phyloP scores from a whole-genome alignment of 2,113 vertebrate species.

The Ardeotis arabs region DNA sequence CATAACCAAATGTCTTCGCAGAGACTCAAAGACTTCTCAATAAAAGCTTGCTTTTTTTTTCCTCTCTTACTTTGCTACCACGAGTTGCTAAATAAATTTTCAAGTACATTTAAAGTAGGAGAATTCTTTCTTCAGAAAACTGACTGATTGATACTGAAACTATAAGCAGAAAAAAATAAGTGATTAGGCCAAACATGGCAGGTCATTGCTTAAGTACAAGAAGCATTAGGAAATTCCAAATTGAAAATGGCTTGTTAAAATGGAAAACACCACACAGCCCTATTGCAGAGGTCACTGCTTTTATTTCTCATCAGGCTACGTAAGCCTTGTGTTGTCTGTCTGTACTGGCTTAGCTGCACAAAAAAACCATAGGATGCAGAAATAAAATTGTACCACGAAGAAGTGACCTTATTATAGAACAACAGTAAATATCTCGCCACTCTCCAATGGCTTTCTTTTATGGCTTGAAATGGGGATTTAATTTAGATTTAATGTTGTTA shows the following conservation, averaged over 20 bases:
- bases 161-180: neutral
- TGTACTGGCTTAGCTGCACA: neutral
- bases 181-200: neutral
- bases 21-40: neutral
- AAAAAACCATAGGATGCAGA: neutral
- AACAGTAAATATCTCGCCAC: neutral
- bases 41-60: neutral
- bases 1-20: neutral
- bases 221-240: neutral
- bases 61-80: neutral
- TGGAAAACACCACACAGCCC: neutral
- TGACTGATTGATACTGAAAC: neutral
- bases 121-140: neutral
- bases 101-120: neutral
- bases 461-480: slow-evolving; percentile 25
- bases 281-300: too few relatives aligned
- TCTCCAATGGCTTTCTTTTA: neutral
- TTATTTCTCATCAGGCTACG: neutral
- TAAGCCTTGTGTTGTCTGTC: neutral
- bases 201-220: neutral
- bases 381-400: neutral
- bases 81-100: neutral
- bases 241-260: neutral
- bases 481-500: slow-evolving; percentile 41
- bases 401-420: slow-evolving; percentile 2